Evolutionary conservation across 1,140 invertebrate species (phyloP), one percentile per base, ranked within the genome.

Genomic region (Samia ricini): DNA sequence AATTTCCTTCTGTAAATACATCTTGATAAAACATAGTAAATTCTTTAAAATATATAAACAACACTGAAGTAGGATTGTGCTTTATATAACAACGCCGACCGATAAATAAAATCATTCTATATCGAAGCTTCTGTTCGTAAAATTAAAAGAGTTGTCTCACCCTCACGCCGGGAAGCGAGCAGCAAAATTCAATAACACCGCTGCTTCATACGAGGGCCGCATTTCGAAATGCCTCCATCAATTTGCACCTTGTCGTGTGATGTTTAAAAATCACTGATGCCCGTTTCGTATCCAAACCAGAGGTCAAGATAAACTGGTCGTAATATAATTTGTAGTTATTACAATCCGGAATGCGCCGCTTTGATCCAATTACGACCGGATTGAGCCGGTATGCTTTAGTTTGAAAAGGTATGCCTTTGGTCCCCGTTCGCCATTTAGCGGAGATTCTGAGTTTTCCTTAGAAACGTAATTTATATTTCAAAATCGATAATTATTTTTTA

Each of bases 121-220:
- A 55, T 55, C 24, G 52, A 55, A 55, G 52, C 52, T 55, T 55
- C 52, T 55, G 52, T 55, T 42, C 33, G 33, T 15, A 22, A 55
- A 55, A 55, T 55, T 55, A 55, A 55, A 55, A 55, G 52, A 55
- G 52, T 55, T 55, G 22, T 55, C 21, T 51, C 50, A 19, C 50
- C 52, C 52, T 15, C 52, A 12, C 12, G 21, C 19, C n/a, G 15
- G 33, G 15, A 42, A 42, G 2, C 10, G n/a, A n/a, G n/a, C 21
- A 10, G 8, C 52, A n/a, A 55, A 24, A 55, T 55, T 24, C 24
- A 55, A 55, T 24, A 55, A 55, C 52, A 12, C 21, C 52, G 21
- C 4, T 10, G 22, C 52, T 12, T 1, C 33, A 42, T 15, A 12
- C 33, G 7, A 12, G 20, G 12, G 10, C 22, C 22, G 21, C 21